Evolutionary conservation across 2,888 invertebrate species (phyloP).

Genomic region (Auanema sp.): DNA sequence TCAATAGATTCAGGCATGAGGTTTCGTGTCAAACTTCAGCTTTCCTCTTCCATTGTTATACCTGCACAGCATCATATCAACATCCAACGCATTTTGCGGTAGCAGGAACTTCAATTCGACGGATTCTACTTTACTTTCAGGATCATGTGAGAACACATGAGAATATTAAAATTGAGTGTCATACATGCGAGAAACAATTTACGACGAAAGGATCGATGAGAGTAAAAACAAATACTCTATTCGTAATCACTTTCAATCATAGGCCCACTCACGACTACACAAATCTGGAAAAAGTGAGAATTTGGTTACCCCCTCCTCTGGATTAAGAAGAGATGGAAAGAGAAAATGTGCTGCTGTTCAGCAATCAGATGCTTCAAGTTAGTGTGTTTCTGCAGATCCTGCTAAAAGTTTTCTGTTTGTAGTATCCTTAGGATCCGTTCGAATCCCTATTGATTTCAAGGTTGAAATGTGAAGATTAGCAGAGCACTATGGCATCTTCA

Average conservation of each 20-base stretch:
- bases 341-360: neutral
- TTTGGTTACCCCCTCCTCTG: neutral
- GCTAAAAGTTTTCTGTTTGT: neutral
- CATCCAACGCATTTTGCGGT: constrained; percentile 30
- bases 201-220: constrained; percentile 10
- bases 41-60: constrained; percentile 3
- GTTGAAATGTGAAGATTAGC: constrained; percentile 7
- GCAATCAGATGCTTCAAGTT: neutral
- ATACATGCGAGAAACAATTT: constrained; percentile 7
- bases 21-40: constrained; percentile 1
- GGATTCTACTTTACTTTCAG: constrained; percentile 11
- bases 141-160: constrained; percentile 28
- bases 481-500: too few relatives aligned
- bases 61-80: constrained; percentile 7
- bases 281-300: neutral
- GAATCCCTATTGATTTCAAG: constrained; percentile 15
- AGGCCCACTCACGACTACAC: constrained; percentile 12
- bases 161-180: constrained; percentile 14
- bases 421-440: constrained; percentile 8
- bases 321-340: neutral
- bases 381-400: neutral
- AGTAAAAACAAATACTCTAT: too few relatives aligned
- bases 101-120: neutral
- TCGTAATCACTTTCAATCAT: too few relatives aligned
- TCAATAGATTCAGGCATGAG: constrained; percentile 32